Evolutionary conservation across 1,140 invertebrate genomes (phyloP).

Genomic region (Octopus bimaculoides): DNA sequence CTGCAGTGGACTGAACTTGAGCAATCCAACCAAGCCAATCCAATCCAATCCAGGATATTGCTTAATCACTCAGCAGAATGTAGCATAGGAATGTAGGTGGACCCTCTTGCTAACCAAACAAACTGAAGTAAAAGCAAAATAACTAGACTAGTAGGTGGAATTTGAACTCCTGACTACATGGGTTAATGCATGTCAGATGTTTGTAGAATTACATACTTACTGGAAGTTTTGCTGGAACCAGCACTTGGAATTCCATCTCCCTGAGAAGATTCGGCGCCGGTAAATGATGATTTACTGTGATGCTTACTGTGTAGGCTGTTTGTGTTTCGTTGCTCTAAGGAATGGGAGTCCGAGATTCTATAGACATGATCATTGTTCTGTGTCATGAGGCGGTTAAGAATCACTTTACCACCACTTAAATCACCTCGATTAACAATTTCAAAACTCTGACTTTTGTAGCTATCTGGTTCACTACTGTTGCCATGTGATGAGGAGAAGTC

Average conservation of each 20-base stretch:
- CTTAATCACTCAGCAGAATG: too few relatives aligned
- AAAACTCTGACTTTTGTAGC: not conserved
- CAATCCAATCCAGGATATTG: too few relatives aligned
- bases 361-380: not conserved
- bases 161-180: too few relatives aligned
- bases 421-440: constrained; percentile 8
- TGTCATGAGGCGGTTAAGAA: not conserved
- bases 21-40: too few relatives aligned
- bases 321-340: constrained; percentile 6
- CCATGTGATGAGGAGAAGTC: not conserved
- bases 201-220: not conserved
- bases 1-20: too few relatives aligned
- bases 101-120: too few relatives aligned
- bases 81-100: too few relatives aligned
- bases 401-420: constrained; percentile 3
- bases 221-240: constrained; percentile 5
- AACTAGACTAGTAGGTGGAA: too few relatives aligned
- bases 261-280: not conserved
- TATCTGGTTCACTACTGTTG: not conserved
- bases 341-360: not conserved
- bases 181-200: too few relatives aligned
- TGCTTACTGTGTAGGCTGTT: constrained; percentile 5
- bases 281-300: not conserved
- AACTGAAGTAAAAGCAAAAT: too few relatives aligned
- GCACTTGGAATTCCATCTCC: not conserved